Evolutionary conservation across 2,888 invertebrate species (phyloP).

Genomic region (Tipula confusa): DNA sequence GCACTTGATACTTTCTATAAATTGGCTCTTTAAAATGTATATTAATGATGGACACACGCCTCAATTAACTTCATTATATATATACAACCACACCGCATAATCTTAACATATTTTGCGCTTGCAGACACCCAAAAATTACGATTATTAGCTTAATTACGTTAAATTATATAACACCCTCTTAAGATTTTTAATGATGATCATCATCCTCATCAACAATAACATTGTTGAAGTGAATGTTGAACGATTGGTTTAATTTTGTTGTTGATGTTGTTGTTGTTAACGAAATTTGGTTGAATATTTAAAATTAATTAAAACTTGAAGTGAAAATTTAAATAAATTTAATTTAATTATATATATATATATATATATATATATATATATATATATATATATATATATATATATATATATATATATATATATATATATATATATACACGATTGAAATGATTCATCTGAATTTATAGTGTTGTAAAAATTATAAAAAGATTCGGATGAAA

Average conservation of each 20-base stretch:
- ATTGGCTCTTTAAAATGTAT: neutral
- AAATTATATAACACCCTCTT: neutral
- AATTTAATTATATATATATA: neutral
- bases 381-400: too few relatives aligned
- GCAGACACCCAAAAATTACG: neutral
- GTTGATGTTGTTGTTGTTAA: neutral
- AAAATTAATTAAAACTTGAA: neutral
- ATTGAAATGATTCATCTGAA: neutral
- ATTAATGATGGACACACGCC: neutral
- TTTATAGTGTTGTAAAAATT: neutral
- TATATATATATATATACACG: too few relatives aligned
- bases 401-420: too few relatives aligned
- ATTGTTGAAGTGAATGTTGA: neutral
- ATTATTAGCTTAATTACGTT: neutral
- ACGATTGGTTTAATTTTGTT: neutral
- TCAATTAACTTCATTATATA: neutral
- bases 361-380: too few relatives aligned
- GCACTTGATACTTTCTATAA: neutral
- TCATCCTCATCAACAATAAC: neutral
- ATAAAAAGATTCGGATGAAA: neutral
- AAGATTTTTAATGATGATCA: neutral
- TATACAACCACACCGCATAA: too few relatives aligned
- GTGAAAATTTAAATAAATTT: slow-evolving; percentile 9
- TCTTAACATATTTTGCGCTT: neutral
- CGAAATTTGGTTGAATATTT: neutral